phyloP scores from a whole-genome alignment of 2,888 invertebrate genomes.

The Lasioglossum morio region DNA sequence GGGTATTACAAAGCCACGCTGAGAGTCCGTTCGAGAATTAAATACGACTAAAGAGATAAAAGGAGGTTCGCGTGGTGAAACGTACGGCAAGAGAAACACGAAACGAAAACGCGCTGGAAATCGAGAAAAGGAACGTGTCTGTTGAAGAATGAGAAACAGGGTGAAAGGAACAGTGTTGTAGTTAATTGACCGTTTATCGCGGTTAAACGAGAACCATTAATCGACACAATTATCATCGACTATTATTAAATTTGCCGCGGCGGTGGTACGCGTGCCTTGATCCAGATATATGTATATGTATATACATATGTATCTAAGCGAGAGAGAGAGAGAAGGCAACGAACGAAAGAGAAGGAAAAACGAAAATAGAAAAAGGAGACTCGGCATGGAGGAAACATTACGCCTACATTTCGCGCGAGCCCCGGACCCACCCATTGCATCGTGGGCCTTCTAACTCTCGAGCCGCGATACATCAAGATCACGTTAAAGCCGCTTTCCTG shows the following conservation, averaged over 20 bases:
- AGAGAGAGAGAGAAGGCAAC: background rate
- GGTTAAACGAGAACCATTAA: conserved; percentile 64
- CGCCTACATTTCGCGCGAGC: conserved; percentile 68
- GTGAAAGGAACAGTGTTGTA: background rate
- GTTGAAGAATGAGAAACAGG: background rate
- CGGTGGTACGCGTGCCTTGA: conserved; percentile 2
- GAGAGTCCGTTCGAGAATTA: background rate
- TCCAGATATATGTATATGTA: conserved; percentile 30
- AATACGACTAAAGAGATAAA: background rate
- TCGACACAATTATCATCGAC: conserved; percentile 67
- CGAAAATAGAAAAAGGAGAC: background rate
- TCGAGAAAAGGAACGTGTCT: background rate
- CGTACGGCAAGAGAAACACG: background rate
- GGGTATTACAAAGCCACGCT: background rate
- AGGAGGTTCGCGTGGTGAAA: background rate
- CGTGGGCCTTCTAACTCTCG: conserved; percentile 53
- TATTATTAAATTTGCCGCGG: conserved; percentile 60
- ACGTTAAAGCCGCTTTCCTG: conserved; percentile 69
- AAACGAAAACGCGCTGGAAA: background rate
- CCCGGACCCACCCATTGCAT: conserved; percentile 64
- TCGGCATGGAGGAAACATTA: conserved; percentile 55
- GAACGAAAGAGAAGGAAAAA: conserved; percentile 14
- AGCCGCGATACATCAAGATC: conserved; percentile 68
- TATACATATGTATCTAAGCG: conserved; percentile 24
- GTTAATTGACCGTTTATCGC: conserved; percentile 62